A percentile compares a stretch with the other conserved stretches of the same genome.
phyloP scores from a whole-genome alignment of 2,113 vertebrate species.

The Trinectes maculatus region DNA sequence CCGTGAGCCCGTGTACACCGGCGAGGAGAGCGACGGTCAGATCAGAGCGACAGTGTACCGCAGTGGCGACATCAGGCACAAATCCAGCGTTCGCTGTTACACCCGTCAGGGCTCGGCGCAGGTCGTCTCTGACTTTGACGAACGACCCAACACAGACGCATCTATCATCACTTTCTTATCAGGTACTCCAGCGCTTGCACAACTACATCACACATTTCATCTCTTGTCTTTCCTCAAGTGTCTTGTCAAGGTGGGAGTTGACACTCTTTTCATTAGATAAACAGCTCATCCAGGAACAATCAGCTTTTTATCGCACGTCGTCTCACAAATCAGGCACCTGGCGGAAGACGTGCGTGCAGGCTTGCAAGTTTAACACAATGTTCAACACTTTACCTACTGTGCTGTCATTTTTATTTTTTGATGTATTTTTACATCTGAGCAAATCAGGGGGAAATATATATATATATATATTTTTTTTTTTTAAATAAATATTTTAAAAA shows the following conservation, averaged over 20 bases:
- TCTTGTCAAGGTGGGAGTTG: background rate
- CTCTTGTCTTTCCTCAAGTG: background rate
- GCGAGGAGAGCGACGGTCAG: constrained; percentile 85
- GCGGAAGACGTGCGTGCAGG: too few relatives aligned
- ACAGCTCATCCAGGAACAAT: background rate
- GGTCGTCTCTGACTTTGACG: constrained; percentile 91
- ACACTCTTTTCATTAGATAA: constrained; percentile 32
- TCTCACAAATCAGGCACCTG: too few relatives aligned
- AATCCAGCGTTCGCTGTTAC: constrained; percentile 90
- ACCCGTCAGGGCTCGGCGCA: constrained; percentile 92
- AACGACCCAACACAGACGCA: constrained; percentile 91
- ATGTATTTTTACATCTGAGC: constrained; percentile 12
- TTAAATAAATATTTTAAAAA: too few relatives aligned
- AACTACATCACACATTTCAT: background rate
- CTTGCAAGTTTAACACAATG: constrained; percentile 6
- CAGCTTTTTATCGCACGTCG: constrained; percentile 11
- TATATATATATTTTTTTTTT: constrained; percentile 8
- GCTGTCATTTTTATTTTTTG: constrained; percentile 7
- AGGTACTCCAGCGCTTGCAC: constrained; percentile 76
- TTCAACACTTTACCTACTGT: constrained; percentile 11
- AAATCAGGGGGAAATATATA: background rate
- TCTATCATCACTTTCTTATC: constrained; percentile 89
- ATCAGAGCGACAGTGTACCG: constrained; percentile 83
- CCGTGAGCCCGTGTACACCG: constrained; percentile 83
- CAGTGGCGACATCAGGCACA: constrained; percentile 86